Base-by-base conservation (phyloP, 2,888 invertebrate genomes). In the Ganaspis brasiliensis region DNA sequence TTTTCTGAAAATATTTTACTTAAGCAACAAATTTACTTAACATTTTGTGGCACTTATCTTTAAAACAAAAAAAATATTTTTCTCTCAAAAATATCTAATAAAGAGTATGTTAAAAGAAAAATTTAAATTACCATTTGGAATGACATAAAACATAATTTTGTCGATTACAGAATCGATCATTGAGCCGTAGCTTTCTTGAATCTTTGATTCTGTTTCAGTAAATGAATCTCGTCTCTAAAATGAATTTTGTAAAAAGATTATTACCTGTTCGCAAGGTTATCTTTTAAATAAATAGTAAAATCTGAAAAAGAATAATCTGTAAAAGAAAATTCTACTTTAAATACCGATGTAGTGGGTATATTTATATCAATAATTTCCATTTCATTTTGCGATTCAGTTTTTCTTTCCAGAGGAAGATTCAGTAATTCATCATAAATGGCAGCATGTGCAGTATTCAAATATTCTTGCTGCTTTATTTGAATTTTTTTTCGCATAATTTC, bases 391-490 rank as follows among this genome's bases (percentile, higher is more conserved):
- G 8, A n/a, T 45, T 67, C 45, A 2, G 67, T 45, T 45, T 45
- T 21, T 12, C n/a, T 31, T 9, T 61, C 40, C 10, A 70, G 5
- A 16, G 82, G 79, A 73, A 85, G 67, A 45, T 86, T 76, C n/a
- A 83, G 73, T 40, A 88, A 85, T 73, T 87, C 78, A 10, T 89
- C 80, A 72, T 88, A 92, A 79, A 93, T 89, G 45, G 85, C 81
- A 16, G 90, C 86, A 76, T 92, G 93, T 2, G 93, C 92, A 26
- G 88, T 87, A 75, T 84, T 87, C 59, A 93, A 83, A 81, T 92
- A 91, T 74, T 87, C 85, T 70, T 89, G 88, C 79, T 93, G 92
- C 72, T 88, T 88, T 10, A 89, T 77, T 45, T 86, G 88, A 73
- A 92, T 90, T 78, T 89, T 89, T 67, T 91, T 86, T 19, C 92